Evolutionary conservation across 2,888 invertebrate genomes (phyloP), one percentile per base, ranked within the genome.

Genomic region (Synanthedon tipuliformis): DNA sequence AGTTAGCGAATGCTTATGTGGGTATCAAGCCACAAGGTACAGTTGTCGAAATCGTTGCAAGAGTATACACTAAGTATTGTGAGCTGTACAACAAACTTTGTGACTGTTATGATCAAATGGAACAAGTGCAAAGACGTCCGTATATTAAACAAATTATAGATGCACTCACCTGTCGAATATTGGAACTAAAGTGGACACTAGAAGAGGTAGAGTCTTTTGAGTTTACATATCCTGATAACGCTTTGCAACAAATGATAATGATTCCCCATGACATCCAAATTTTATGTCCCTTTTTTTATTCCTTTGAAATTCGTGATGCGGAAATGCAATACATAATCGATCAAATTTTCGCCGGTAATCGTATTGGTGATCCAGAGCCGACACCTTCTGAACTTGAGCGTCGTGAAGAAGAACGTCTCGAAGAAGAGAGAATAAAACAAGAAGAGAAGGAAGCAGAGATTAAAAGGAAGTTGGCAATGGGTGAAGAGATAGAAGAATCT

Each of bases 211-310:
- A 91, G 68, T 76, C 81, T 5, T 89, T 89, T 7, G 90, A 92
- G 66, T 91, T 84, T 63, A 93, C 93, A 52, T 94, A 93, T 76
- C 89, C 93, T 51, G 94, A 95, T 66, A 92, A 93, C 62, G 89
- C 90, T 34, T 70, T 94, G 51, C 88, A 92, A 52, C 91, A 92
- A 75, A 73, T 93, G 69, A 90, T 93, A 57, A 85, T 94, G 59
- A 88, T 92, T 16, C 94, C 94, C 0, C 81, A 89, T 45, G 89
- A 92, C 56, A 72, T 92, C n/a, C 88, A 91, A 69, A 83, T 92
- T 53, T 63, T 89, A n/a, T 88, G 90, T 56, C 91, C 92, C 0
- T 86, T 85, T 55, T 92, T 89, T 73, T 93, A 89, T 75, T 85
- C 89, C 58, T 88, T 79, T 61, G 93, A 90, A 75, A 88, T 80